Base-by-base conservation (phyloP, 2,113 vertebrate species). In the Xyrauchen texanus region DNA sequence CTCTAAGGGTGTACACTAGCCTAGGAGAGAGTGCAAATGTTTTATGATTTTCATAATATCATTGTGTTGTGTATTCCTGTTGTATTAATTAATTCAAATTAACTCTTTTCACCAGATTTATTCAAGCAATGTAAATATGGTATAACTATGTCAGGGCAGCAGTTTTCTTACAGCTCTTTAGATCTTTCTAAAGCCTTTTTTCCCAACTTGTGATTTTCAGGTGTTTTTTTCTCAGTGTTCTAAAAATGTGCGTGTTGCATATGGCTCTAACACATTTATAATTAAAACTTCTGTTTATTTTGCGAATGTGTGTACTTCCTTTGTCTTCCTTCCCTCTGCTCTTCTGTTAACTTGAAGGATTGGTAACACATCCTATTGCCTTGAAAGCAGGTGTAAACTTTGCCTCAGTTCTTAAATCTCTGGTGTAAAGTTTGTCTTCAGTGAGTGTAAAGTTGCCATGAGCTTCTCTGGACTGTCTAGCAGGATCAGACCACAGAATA, bases 1-100 rank as follows among this genome's bases (percentile, higher is more conserved):
- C 85, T 93, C 86, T 88, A 91, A 90, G 88, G 87, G 86, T 88
- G 83, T 82, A 61, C 45, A 46, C 52, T 67, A 86, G 80, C 47
- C 85, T 52, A 55, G 16, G 60, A 75, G 83, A 79, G 80, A 83
- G 67, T 21, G 58, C 12, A 57, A 47, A 53, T 63, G 15, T 85
- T 80, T 83, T 77, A 79, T 81, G 57, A 65, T 60, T 80, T 76
- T 71, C 49, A 67, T 71, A 72, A 53, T 53, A 63, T 77, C 63
- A 68, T 21, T 58, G 6, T 72, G 67, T 70, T 77, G 67, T 67
- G 81, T 51, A 65, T 53, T 76, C 63, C 34, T 67, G 68, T 62
- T 80, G 51, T 51, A 68, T 77, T 76, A 60, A 80, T 73, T 77
- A 61, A 77, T 80, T 73, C 63, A 61, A 77, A 77, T 44, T 4